phyloP scores from a whole-genome alignment of 2,797 vertebrate species.

The Pantherophis vulpinus region DNA sequence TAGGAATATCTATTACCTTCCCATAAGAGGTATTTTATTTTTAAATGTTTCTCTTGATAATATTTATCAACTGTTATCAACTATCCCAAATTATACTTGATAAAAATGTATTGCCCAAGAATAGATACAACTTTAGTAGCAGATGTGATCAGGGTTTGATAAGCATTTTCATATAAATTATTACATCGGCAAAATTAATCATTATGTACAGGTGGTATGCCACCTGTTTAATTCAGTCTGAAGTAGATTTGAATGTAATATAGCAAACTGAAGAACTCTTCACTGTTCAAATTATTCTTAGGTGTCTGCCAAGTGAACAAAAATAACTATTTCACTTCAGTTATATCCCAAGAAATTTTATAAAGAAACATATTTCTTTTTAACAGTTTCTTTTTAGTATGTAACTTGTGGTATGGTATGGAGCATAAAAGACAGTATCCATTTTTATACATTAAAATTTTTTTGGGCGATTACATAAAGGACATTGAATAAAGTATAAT shows the following conservation, averaged over 20 bases:
- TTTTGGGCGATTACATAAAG: background rate
- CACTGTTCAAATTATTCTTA: constrained; percentile 46
- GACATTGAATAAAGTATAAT: background rate
- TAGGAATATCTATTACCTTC: constrained; percentile 15
- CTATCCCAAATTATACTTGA: constrained; percentile 22
- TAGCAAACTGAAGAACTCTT: constrained; percentile 49
- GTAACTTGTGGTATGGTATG: constrained; percentile 10
- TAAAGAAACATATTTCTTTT: constrained; percentile 25
- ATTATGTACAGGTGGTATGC: constrained; percentile 67
- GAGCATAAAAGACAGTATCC: constrained; percentile 37
- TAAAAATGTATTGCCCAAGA: constrained; percentile 41
- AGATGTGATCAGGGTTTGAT: constrained; percentile 65
- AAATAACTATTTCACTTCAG: constrained; percentile 56
- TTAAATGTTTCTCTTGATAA: constrained; percentile 18
- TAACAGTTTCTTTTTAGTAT: constrained; percentile 33
- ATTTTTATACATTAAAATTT: constrained; percentile 25
- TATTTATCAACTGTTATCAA: constrained; percentile 37
- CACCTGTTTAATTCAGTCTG: constrained; percentile 71
- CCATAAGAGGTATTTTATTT: background rate
- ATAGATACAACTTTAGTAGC: constrained; percentile 51
- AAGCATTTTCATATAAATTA: constrained; percentile 70
- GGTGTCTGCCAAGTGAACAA: constrained; percentile 44
- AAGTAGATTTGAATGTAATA: constrained; percentile 67
- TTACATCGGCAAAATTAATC: constrained; percentile 68
- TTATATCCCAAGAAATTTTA: constrained; percentile 9